Percentiles rank a stretch among this genome's conserved stretches.
Conservation (phyloP, 92 coral and sea anemone species). For the Zoanthus sociatus region DNA sequence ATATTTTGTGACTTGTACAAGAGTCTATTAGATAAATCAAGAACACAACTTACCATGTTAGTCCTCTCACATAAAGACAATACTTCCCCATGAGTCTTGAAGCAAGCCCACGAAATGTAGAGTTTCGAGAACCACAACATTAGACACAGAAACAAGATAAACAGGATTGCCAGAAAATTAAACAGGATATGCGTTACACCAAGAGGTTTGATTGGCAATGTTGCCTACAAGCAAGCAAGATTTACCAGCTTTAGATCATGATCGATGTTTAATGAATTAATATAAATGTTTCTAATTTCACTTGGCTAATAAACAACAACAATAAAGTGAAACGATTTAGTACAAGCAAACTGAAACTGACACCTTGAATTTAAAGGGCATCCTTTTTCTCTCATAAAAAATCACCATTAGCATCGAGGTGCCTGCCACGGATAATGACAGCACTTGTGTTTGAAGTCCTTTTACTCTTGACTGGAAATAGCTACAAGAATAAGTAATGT, state of each 20-base stretch:
- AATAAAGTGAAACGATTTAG: neutral
- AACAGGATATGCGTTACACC: constrained; percentile 86
- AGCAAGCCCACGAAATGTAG: constrained; percentile 96
- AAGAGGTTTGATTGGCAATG: constrained; percentile 81
- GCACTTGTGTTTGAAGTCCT: constrained; percentile 90
- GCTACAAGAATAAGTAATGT: constrained; percentile 41
- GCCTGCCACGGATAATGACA: constrained; percentile 69
- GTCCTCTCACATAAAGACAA: constrained; percentile 87
- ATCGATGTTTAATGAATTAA: no score
- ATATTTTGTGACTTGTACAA: no score
- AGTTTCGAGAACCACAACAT: constrained; percentile 96
- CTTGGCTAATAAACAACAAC: neutral
- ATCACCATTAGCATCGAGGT: constrained; percentile 79
- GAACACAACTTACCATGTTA: constrained; percentile 68
- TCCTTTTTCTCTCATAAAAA: constrained; percentile 88
- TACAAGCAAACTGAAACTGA: neutral
- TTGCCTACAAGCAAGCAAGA: constrained; percentile 55
- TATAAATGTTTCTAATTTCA: no score
- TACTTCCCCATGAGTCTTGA: constrained; percentile 77
- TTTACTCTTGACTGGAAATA: constrained; percentile 76
- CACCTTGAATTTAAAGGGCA: constrained; percentile 98
- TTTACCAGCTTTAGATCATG: neutral
- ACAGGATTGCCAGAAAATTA: constrained; percentile 77
- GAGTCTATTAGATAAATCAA: no score
- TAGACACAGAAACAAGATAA: constrained; percentile 79